These are phyloP conservation scores for Unio delphinus DNA, from an alignment of 2,888 invertebrate genomes.

Conservation along the genomic window DNA sequence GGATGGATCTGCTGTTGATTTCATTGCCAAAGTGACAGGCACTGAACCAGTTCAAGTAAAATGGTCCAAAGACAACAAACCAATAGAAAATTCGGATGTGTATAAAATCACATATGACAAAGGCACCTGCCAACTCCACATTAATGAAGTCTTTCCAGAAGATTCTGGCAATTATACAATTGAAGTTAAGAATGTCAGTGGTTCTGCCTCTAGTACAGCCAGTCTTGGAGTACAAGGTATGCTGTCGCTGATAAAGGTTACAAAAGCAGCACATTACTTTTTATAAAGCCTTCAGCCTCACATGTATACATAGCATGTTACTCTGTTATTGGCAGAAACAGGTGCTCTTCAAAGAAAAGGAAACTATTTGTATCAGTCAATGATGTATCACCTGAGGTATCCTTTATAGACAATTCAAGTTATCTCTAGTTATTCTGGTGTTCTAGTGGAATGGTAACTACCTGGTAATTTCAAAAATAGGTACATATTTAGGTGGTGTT, in stretches of 20 bases:
- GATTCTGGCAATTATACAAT: constrained; percentile 87
- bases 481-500: too few relatives aligned
- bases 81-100: constrained; percentile 84
- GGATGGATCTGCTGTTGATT: constrained; percentile 63
- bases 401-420: too few relatives aligned
- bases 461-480: too few relatives aligned
- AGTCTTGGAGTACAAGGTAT: constrained; percentile 66
- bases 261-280: neutral
- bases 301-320: too few relatives aligned
- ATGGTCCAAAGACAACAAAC: constrained; percentile 75
- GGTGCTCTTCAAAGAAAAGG: too few relatives aligned
- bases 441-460: too few relatives aligned
- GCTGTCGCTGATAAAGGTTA: constrained; percentile 5
- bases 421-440: too few relatives aligned
- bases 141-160: constrained; percentile 82
- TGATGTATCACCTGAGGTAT: too few relatives aligned
- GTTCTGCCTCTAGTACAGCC: constrained; percentile 55
- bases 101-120: constrained; percentile 77
- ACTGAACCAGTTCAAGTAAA: constrained; percentile 63
- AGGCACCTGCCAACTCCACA: constrained; percentile 77
- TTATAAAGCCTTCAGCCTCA: too few relatives aligned
- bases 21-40: constrained; percentile 64
- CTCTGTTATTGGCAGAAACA: too few relatives aligned
- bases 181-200: constrained; percentile 73
- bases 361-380: too few relatives aligned